A percentile compares a stretch with the other conserved stretches of the same genome.
phyloP scores from a whole-genome alignment of 2,888 invertebrate species.

The Ferdinandea cuprea region DNA sequence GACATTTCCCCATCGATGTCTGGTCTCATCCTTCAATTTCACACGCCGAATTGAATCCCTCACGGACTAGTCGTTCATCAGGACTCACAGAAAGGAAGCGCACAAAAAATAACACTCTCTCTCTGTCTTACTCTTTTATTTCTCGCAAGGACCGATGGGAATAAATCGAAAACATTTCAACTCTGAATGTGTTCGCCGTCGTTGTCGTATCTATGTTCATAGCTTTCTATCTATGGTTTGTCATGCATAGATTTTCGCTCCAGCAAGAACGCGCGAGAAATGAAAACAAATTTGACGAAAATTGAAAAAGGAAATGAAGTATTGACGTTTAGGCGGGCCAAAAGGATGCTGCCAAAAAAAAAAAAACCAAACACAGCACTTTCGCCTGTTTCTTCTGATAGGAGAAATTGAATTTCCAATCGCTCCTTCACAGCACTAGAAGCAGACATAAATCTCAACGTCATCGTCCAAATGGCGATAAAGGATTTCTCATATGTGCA shows the following conservation, averaged over 20 bases:
- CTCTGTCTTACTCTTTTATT: no score
- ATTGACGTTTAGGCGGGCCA: constrained; percentile 65
- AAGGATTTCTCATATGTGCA: constrained; percentile 18
- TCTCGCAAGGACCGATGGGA: constrained; percentile 58
- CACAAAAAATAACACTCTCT: constrained; percentile 24
- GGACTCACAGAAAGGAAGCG: not conserved
- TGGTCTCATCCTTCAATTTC: constrained; percentile 71
- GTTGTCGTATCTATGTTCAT: constrained; percentile 15
- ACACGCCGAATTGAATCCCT: constrained; percentile 69
- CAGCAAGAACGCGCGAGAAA: constrained; percentile 54
- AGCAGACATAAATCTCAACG: constrained; percentile 61
- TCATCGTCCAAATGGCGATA: constrained; percentile 43
- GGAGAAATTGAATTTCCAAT: constrained; percentile 67
- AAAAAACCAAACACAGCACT: constrained; percentile 24
- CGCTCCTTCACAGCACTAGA: constrained; percentile 33
- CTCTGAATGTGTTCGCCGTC: constrained; percentile 23
- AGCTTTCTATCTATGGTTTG: not conserved
- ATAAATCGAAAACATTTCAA: constrained; percentile 59
- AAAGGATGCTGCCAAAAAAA: not conserved
- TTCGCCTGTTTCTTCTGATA: constrained; percentile 24
- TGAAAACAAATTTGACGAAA: constrained; percentile 76
- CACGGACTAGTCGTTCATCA: constrained; percentile 52
- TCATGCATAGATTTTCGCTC: constrained; percentile 35
- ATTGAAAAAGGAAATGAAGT: constrained; percentile 77
- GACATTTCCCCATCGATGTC: constrained; percentile 68